A percentile compares a stretch with the other conserved stretches of the same genome.
Conservation (phyloP, 2,888 invertebrate genomes). For the Noctua janthina region DNA sequence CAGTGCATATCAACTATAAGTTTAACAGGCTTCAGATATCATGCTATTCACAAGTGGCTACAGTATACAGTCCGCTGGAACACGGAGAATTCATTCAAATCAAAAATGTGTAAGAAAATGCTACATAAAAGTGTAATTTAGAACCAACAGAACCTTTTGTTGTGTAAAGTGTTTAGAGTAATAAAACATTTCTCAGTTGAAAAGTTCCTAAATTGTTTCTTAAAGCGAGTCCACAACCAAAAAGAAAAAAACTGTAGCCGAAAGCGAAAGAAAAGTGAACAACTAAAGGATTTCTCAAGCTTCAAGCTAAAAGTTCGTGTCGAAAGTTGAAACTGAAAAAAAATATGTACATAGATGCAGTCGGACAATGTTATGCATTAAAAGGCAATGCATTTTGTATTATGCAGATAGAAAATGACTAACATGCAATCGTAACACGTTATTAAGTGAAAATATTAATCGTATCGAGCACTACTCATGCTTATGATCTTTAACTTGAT, state of each 20-base stretch:
- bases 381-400: constrained; percentile 73
- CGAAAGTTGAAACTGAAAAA: constrained; percentile 53
- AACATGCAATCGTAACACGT: constrained; percentile 81
- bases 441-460: constrained; percentile 74
- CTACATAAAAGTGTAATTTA: constrained; percentile 47
- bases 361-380: constrained; percentile 64
- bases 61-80: constrained; percentile 36
- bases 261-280: constrained; percentile 73
- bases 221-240: constrained; percentile 80
- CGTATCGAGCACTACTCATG: constrained; percentile 86
- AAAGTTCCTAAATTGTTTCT: constrained; percentile 59
- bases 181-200: constrained; percentile 51
- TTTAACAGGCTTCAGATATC: constrained; percentile 63
- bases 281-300: constrained; percentile 62
- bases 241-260: constrained; percentile 69
- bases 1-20: constrained; percentile 58
- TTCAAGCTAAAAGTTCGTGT: constrained; percentile 63
- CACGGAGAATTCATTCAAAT: constrained; percentile 24
- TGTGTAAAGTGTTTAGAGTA: constrained; percentile 59
- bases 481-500: constrained; percentile 89
- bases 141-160: constrained; percentile 55
- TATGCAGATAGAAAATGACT: constrained; percentile 72
- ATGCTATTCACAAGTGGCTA: constrained; percentile 66
- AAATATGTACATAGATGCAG: constrained; percentile 60
- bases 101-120: constrained; percentile 31